These are phyloP conservation scores for Linhomoeus sp. DNA, from an alignment of 2,888 invertebrate genomes.

Conservation along the genomic window DNA sequence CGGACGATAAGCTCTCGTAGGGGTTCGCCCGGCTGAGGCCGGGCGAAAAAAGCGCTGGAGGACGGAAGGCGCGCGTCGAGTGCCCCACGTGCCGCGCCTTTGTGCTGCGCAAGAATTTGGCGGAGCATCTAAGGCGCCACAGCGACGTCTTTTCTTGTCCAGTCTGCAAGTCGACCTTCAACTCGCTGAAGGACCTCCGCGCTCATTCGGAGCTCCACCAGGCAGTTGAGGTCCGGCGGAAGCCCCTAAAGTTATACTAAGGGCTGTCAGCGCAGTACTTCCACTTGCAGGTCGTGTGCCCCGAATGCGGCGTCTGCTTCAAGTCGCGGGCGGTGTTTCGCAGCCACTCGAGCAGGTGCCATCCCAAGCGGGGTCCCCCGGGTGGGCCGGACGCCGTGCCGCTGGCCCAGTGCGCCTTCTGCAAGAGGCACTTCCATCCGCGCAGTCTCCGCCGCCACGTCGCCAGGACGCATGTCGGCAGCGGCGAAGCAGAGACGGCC, in stretches of 20 bases:
- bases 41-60: too few relatives aligned
- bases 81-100: too few relatives aligned
- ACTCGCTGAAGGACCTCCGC: background rate
- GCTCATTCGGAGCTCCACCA: background rate
- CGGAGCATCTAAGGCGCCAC: too few relatives aligned
- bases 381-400: too few relatives aligned
- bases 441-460: slow-evolving; percentile 27
- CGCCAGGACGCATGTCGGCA: slow-evolving; percentile 2
- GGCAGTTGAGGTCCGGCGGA: background rate
- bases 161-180: background rate
- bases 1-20: too few relatives aligned
- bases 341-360: background rate
- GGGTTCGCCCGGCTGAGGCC: too few relatives aligned
- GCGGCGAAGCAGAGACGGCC: background rate
- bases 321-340: slow-evolving; percentile 1
- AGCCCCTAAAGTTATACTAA: too few relatives aligned
- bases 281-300: slow-evolving; percentile 1
- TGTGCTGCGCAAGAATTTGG: too few relatives aligned
- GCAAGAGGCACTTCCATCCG: slow-evolving; percentile 50
- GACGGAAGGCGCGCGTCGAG: too few relatives aligned
- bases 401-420: slow-evolving; percentile 47
- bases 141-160: too few relatives aligned
- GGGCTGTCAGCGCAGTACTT: too few relatives aligned
- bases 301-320: slow-evolving; percentile 3
- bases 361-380: slow-evolving; percentile 32